Percentiles rank a stretch among this genome's conserved stretches.
Conservation (phyloP, 1,140 invertebrate species). For the Drosophila setifemur region DNA sequence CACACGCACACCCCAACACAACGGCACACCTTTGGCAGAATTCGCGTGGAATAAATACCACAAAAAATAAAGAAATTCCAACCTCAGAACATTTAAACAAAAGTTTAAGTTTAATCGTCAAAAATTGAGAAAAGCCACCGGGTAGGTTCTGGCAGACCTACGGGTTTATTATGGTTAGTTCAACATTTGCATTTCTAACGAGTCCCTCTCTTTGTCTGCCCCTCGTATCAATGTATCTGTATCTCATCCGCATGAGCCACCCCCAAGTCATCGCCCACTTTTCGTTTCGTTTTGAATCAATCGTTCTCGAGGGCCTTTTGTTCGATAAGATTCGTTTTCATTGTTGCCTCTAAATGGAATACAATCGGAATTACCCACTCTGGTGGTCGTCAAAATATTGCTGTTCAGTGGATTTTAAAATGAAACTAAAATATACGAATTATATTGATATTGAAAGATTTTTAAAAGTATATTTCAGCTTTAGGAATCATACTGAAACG, state of each 20-base stretch:
- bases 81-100: background rate
- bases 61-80: slow-evolving; percentile 2
- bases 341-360: slow-evolving; percentile 11
- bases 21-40: slow-evolving; percentile 9
- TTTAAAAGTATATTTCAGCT: no score
- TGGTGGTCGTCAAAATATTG: background rate
- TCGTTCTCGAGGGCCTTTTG: background rate
- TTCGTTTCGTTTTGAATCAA: slow-evolving; percentile 20
- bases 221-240: background rate
- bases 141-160: slow-evolving; percentile 26
- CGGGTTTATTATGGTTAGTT: slow-evolving; percentile 53
- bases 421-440: no score
- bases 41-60: slow-evolving; percentile 53
- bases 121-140: slow-evolving; percentile 2
- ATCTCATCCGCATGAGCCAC: slow-evolving; percentile 12
- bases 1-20: slow-evolving; percentile 7
- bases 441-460: background rate
- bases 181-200: slow-evolving; percentile 34
- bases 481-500: no score
- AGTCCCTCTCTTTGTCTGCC: background rate
- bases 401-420: no score
- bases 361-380: background rate
- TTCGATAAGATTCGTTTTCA: slow-evolving; percentile 55
- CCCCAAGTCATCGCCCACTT: slow-evolving; percentile 4
- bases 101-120: background rate